These are phyloP conservation scores for Ennomos fuscantarius DNA, from an alignment of 2,888 invertebrate genomes.

Conservation along the genomic window DNA sequence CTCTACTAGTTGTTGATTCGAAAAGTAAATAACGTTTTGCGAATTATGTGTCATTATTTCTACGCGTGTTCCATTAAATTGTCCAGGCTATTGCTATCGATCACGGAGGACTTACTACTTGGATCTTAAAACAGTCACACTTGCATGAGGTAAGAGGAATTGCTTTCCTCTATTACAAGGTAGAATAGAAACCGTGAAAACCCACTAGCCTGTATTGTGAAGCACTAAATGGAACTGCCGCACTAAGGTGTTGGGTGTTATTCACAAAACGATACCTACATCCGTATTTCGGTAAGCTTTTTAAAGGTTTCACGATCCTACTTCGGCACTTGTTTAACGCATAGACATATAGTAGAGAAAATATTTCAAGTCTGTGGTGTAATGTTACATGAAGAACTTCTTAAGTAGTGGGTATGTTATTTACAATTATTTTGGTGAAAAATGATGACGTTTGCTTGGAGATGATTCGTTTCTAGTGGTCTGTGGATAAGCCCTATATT, in stretches of 20 bases:
- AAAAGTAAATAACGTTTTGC: too few relatives aligned
- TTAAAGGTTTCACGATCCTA: not conserved
- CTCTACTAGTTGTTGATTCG: too few relatives aligned
- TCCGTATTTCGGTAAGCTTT: constrained; percentile 42
- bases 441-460: too few relatives aligned
- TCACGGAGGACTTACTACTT: not conserved
- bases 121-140: not conserved
- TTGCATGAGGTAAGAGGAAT: constrained; percentile 4
- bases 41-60: too few relatives aligned
- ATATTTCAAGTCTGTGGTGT: too few relatives aligned
- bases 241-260: constrained; percentile 46
- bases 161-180: constrained; percentile 4
- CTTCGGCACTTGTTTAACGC: not conserved
- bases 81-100: not conserved
- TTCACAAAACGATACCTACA: constrained; percentile 42
- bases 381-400: too few relatives aligned
- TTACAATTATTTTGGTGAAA: too few relatives aligned
- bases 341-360: not conserved
- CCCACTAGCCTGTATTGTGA: constrained; percentile 20
- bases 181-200: constrained; percentile 11
- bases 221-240: constrained; percentile 40
- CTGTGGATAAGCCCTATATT: too few relatives aligned
- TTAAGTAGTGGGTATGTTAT: too few relatives aligned
- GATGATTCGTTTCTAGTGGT: too few relatives aligned
- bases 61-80: too few relatives aligned